Percentiles rank a stretch among this genome's conserved stretches.
phyloP scores from a whole-genome alignment of 2,113 vertebrate species.

The Trinectes maculatus region DNA sequence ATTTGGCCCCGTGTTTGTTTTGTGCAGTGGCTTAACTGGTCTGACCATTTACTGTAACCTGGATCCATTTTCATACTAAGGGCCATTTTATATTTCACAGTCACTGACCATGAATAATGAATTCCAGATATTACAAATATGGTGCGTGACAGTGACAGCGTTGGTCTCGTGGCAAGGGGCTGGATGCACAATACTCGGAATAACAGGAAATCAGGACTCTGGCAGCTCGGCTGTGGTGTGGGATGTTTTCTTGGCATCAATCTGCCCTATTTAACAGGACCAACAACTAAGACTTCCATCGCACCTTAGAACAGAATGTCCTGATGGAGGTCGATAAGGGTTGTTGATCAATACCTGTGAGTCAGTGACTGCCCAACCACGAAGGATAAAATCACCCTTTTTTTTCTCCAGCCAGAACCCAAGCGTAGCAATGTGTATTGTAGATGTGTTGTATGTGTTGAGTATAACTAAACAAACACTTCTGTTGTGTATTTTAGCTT shows the following conservation, averaged over 20 bases:
- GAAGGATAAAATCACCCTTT: slow-evolving; percentile 34
- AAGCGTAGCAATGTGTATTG: not conserved
- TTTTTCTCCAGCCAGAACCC: slow-evolving; percentile 24
- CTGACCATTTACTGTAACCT: no score
- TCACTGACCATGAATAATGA: no score
- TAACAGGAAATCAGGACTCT: slow-evolving; percentile 1
- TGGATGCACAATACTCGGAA: no score
- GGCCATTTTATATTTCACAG: no score
- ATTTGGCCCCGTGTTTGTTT: no score
- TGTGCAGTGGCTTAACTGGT: no score
- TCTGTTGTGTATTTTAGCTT: not conserved
- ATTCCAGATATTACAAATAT: no score
- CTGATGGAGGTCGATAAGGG: slow-evolving; percentile 30
- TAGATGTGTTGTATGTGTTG: no score
- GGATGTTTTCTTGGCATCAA: slow-evolving; percentile 13
- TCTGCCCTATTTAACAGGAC: slow-evolving; percentile 27
- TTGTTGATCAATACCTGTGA: slow-evolving; percentile 46
- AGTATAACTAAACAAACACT: not conserved
- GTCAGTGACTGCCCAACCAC: slow-evolving; percentile 31
- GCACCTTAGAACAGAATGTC: slow-evolving; percentile 32
- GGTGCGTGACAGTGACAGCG: no score
- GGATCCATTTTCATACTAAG: no score
- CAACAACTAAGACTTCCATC: slow-evolving; percentile 40
- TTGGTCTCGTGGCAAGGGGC: no score
- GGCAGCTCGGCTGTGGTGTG: not conserved